Conservation (phyloP, 2,888 invertebrate genomes). For the Drosophila paracracens region DNA sequence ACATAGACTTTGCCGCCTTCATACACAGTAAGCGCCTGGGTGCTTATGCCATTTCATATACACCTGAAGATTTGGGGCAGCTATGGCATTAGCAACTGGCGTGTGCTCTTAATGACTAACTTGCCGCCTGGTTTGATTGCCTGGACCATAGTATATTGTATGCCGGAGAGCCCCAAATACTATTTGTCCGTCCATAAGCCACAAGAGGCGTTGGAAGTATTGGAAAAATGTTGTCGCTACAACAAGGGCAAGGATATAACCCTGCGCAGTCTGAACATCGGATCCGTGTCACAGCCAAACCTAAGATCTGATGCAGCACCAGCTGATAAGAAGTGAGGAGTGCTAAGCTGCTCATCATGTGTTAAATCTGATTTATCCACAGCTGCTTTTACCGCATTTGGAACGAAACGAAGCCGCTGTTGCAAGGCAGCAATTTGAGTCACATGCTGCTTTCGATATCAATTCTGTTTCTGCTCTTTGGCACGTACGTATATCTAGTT, state of each 20-base stretch:
- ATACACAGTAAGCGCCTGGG: conserved; percentile 19
- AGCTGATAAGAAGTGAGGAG: conserved; percentile 13
- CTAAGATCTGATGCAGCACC: accelerated
- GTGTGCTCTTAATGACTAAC: conserved; percentile 22
- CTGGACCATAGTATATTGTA: not conserved
- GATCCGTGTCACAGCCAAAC: conserved; percentile 14
- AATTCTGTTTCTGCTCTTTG: conserved; percentile 14
- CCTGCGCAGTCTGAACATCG: conserved; percentile 22
- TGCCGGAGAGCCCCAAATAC: conserved; percentile 56
- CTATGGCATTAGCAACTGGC: conserved; percentile 33
- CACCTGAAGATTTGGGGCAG: not conserved
- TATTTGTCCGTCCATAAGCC: conserved; percentile 24
- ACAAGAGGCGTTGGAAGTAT: conserved; percentile 19
- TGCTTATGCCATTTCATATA: conserved; percentile 16
- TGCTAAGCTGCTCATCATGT: not conserved
- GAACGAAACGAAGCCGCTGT: conserved; percentile 37
- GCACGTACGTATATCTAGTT: conserved; percentile 23
- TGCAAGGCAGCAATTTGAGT: not conserved
- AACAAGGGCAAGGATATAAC: conserved; percentile 44
- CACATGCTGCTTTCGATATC: conserved; percentile 11
- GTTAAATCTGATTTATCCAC: not conserved
- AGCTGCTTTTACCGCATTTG: conserved; percentile 25
- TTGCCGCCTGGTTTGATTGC: conserved; percentile 40
- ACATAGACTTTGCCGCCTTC: not conserved
- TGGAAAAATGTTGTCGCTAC: conserved; percentile 31